Evolutionary conservation across 2,797 vertebrate genomes (phyloP).

Genomic region (Enteromius viviparus): DNA sequence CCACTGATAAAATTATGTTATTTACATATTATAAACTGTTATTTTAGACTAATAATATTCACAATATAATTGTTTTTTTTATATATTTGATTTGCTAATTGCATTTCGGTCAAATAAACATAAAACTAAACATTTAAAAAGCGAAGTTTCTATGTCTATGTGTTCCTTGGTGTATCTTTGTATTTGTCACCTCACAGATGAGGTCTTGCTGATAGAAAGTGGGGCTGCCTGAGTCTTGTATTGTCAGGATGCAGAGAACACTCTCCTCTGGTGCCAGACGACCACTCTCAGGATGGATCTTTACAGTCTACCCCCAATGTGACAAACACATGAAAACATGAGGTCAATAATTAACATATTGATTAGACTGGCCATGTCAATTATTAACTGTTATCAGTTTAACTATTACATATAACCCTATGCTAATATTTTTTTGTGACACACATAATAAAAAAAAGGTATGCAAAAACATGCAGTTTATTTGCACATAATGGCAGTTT

Average conservation of each 20-base stretch:
- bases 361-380: neutral
- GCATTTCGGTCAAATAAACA: neutral
- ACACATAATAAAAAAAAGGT: neutral
- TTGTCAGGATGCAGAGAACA: conserved; percentile 79
- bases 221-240: conserved; percentile 76
- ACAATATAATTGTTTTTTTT: neutral
- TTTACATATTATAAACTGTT: too few relatives aligned
- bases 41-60: too few relatives aligned
- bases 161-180: neutral
- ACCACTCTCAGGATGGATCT: conserved; percentile 81
- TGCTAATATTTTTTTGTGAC: neutral
- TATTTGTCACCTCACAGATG: conserved; percentile 82
- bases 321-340: conserved; percentile 28
- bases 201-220: conserved; percentile 81
- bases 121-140: too few relatives aligned
- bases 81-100: neutral
- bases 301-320: conserved; percentile 66
- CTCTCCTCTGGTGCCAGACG: conserved; percentile 79
- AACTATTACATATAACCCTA: neutral
- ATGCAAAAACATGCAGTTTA: neutral
- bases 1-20: neutral
- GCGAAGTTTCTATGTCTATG: too few relatives aligned
- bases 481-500: neutral
- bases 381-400: too few relatives aligned
- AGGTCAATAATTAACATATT: neutral